Conservation (phyloP, 2,797 vertebrate species). For the Cynodonichthys magdalenae region DNA sequence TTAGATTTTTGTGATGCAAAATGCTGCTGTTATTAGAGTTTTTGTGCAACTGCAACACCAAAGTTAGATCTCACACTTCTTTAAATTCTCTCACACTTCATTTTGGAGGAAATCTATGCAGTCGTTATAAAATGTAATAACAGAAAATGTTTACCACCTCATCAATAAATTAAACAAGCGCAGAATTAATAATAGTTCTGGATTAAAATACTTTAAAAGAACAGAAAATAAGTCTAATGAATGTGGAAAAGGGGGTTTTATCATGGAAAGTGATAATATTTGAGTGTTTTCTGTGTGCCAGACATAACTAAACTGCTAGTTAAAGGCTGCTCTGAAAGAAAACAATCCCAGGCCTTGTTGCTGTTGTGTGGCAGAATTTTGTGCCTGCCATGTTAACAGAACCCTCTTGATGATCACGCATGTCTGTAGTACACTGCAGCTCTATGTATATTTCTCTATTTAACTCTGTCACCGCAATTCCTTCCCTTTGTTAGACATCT, state of each 20-base stretch:
- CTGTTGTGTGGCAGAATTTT: conserved; percentile 43
- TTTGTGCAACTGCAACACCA: conserved; percentile 8
- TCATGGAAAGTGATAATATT: conserved; percentile 25
- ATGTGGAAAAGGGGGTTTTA: conserved; percentile 28
- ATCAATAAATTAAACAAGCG: conserved; percentile 21
- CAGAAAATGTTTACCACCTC: not conserved
- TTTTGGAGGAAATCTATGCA: not conserved
- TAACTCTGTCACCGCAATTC: conserved; percentile 39
- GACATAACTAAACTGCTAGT: conserved; percentile 43
- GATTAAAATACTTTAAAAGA: conserved; percentile 29
- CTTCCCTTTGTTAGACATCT: conserved; percentile 66
- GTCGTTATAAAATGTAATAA: conserved; percentile 12
- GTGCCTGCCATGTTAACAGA: conserved; percentile 56
- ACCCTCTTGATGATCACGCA: conserved; percentile 64
- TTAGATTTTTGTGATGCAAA: conserved; percentile 26
- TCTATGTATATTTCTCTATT: conserved; percentile 46
- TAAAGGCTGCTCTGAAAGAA: conserved; percentile 45
- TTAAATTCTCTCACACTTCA: conserved; percentile 11
- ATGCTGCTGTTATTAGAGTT: conserved; percentile 9
- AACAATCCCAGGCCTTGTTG: conserved; percentile 22
- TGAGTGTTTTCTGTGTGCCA: conserved; percentile 25
- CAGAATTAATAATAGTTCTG: conserved; percentile 27
- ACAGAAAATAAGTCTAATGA: conserved; percentile 37
- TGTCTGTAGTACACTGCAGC: conserved; percentile 29
- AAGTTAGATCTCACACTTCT: not conserved